Base-by-base conservation (phyloP, 2,888 invertebrate species). In the Polydrusus pterygomalis region DNA sequence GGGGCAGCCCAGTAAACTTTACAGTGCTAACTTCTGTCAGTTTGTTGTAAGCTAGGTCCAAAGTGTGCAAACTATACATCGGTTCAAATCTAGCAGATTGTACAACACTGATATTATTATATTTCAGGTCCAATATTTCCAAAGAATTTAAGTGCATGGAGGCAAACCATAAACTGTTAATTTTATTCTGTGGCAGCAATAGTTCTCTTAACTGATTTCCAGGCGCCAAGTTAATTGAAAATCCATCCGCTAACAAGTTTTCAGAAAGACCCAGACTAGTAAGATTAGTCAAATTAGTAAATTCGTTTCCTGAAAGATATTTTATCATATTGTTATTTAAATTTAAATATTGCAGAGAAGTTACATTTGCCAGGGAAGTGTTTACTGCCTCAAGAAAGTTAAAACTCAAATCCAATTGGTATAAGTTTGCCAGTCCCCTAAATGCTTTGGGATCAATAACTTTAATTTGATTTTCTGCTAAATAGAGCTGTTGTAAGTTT, bases 1-100 rank as follows among this genome's bases (percentile, higher is more conserved):
- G 85, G 1, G 87, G 87, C 40, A 87, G 75, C 9, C 86, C 85
- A 1, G 83, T 78, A 76, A 84, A 87, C 3, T 81, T 73, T 6
- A 85, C 84, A 0, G 86, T 86, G 71, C 84, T 81, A 60, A 87
- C 83, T 13, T 77, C 47, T 2, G 60, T 69, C 15, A 88, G 70
- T n/a, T 77, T 76, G 79, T 88, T 88, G 63, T 80, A 73, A 5
- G 84, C 81, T 17, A 88, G 67, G 64, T 85, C 79, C 18, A 88
- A 69, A 11, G 80, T 75, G 9, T 82, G 77, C 3, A 88, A 72
- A 18, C 78, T 79, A 49, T 83, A 82, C 34, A 87, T 75, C 60
- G 81, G 80, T 18, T 81, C 81, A 62, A 85, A 81, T 8, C 83
- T 78, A 68, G 81, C 82, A 65, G 78, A 81, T 25, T 78, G 79